Conservation (phyloP, 2,888 invertebrate genomes). For the Allacma fusca region DNA sequence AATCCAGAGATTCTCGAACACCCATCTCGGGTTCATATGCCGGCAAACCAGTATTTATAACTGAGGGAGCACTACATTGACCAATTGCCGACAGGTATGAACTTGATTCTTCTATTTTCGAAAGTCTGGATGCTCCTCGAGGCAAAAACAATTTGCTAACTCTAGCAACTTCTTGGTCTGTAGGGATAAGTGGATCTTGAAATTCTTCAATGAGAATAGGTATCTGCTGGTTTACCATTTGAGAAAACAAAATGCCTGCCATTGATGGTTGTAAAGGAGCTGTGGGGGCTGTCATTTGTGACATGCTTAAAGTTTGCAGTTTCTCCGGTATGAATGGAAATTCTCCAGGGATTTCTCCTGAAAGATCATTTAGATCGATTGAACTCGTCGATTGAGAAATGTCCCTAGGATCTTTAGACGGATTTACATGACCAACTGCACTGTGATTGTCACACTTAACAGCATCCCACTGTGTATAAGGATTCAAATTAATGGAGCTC, state of each 20-base stretch:
- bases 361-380: too few species aligned
- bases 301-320: not conserved
- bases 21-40: not conserved
- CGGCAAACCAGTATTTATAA: not conserved
- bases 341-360: too few species aligned
- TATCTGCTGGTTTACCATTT: not conserved
- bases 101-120: not conserved
- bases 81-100: too few species aligned
- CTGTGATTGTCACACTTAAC: slow-evolving; percentile 33
- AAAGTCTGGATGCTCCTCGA: too few species aligned
- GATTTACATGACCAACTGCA: not conserved
- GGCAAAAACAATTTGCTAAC: too few species aligned
- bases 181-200: not conserved
- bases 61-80: not conserved
- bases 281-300: not conserved
- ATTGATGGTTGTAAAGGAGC: not conserved
- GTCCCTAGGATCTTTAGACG: not conserved
- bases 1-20: not conserved
- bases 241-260: not conserved
- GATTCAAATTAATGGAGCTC: slow-evolving; percentile 61
- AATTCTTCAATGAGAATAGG: not conserved
- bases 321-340: not conserved
- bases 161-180: not conserved
- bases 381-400: too few species aligned
- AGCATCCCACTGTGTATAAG: slow-evolving; percentile 57